Conservation (phyloP, 1,140 invertebrate genomes). For the Brachionus paranguensis region DNA sequence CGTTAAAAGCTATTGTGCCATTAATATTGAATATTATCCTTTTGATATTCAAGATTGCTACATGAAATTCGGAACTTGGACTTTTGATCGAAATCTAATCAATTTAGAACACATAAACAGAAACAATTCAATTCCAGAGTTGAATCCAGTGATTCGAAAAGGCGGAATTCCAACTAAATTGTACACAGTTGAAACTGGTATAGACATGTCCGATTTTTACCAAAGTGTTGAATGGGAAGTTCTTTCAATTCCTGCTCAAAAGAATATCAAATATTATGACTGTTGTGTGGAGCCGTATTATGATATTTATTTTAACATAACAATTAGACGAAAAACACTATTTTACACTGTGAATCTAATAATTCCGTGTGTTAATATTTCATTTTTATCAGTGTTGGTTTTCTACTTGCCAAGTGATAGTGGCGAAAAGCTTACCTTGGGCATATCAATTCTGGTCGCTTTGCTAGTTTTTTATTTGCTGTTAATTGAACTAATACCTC, state of each 20-base stretch:
- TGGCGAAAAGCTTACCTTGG: conserved; percentile 94
- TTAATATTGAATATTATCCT: conserved; percentile 81
- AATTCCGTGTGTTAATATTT: conserved; percentile 59
- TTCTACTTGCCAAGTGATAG: conserved; percentile 97
- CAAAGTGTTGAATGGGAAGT: conserved; percentile 45
- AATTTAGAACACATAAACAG: conserved; percentile 54
- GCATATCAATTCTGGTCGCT: conserved; percentile 97
- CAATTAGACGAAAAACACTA: conserved; percentile 53
- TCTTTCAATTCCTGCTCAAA: conserved; percentile 44
- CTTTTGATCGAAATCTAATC: conserved; percentile 94
- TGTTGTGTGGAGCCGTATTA: conserved; percentile 50
- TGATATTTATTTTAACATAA: conserved; percentile 54
- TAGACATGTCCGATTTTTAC: conserved; percentile 41
- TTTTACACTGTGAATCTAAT: conserved; percentile 57
- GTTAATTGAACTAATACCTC: conserved; percentile 95
- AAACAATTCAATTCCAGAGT: conserved; percentile 18
- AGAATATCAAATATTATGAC: conserved; percentile 36
- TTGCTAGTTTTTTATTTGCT: conserved; percentile 98
- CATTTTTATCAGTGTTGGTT: conserved; percentile 93
- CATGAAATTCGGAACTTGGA: conserved; percentile 95
- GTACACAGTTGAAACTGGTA: conserved; percentile 39
- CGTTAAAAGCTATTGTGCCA: conserved; percentile 94
- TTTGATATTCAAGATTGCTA: conserved; percentile 90
- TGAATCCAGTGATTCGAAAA: not conserved
- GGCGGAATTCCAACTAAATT: conserved; percentile 12